Conservation (phyloP, 2,888 invertebrate species). For the Chymomyza amoena region DNA sequence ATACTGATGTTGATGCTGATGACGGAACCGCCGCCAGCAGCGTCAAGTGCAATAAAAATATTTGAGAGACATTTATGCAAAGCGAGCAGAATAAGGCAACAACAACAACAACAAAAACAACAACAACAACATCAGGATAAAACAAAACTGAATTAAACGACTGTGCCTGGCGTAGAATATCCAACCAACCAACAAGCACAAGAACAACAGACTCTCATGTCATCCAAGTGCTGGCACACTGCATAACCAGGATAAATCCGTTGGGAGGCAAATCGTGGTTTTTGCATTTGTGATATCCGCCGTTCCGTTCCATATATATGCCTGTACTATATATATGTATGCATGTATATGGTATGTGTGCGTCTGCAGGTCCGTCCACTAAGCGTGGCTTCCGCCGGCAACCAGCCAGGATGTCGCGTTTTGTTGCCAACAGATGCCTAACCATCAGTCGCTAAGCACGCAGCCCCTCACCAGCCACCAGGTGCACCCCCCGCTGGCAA, state of each 20-base stretch:
- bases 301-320: constrained; percentile 41
- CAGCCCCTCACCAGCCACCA: background rate
- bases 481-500: constrained; percentile 4
- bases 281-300: constrained; percentile 52
- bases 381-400: constrained; percentile 61
- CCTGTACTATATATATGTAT: background rate
- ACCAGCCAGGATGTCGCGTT: constrained; percentile 40
- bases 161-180: constrained; percentile 3
- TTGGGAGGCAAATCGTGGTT: constrained; percentile 17
- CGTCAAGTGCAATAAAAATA: constrained; percentile 70
- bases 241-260: constrained; percentile 13
- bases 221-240: background rate
- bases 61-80: constrained; percentile 65
- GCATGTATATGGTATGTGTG: constrained; percentile 5
- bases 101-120: constrained; percentile 29
- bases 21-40: constrained; percentile 11
- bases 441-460: background rate
- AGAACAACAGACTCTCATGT: background rate
- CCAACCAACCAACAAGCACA: background rate
- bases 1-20: background rate
- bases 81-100: constrained; percentile 26
- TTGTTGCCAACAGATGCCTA: constrained; percentile 6
- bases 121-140: constrained; percentile 41
- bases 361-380: constrained; percentile 38
- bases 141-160: constrained; percentile 57